These are phyloP conservation scores for Orestias chungarensis DNA, from an alignment of 2,797 vertebrate genomes.

Conservation along the genomic window DNA sequence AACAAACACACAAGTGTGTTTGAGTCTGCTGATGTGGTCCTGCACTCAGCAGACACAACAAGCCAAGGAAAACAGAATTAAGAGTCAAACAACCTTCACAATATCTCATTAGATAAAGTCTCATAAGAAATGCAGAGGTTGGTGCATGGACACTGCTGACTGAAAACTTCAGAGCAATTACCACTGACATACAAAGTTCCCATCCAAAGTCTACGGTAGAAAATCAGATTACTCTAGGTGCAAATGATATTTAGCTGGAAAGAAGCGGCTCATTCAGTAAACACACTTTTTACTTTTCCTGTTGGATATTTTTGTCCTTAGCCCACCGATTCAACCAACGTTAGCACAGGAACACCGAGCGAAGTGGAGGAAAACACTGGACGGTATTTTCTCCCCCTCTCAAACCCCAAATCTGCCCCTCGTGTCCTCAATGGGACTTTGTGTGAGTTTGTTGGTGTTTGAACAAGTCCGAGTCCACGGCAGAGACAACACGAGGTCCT, in stretches of 20 bases:
- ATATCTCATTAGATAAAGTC: conserved; percentile 48
- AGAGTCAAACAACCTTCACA: conserved; percentile 36
- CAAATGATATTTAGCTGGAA: conserved; percentile 24
- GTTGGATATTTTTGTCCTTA: conserved; percentile 59
- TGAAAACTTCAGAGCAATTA: not conserved
- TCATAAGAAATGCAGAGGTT: not conserved
- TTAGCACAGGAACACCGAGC: conserved; percentile 39
- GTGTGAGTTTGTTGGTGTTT: conserved; percentile 65
- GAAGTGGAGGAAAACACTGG: conserved; percentile 60
- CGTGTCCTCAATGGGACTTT: conserved; percentile 69
- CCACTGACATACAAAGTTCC: not conserved
- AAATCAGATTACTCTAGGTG: conserved; percentile 11
- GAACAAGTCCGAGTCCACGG: conserved; percentile 49
- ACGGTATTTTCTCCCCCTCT: conserved; percentile 52
- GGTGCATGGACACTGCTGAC: not conserved
- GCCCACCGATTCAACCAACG: conserved; percentile 33
- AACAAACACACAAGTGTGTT: conserved; percentile 36
- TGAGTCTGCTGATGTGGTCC: conserved; percentile 18
- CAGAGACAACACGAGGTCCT: conserved; percentile 62
- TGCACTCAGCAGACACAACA: conserved; percentile 37
- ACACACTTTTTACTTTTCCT: conserved; percentile 48
- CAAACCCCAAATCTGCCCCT: conserved; percentile 36
- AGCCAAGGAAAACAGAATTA: conserved; percentile 58
- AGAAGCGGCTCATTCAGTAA: conserved; percentile 37
- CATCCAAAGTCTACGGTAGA: not conserved